phyloP scores from a whole-genome alignment of 2,888 invertebrate genomes.

The Pristionchus arcanus region DNA sequence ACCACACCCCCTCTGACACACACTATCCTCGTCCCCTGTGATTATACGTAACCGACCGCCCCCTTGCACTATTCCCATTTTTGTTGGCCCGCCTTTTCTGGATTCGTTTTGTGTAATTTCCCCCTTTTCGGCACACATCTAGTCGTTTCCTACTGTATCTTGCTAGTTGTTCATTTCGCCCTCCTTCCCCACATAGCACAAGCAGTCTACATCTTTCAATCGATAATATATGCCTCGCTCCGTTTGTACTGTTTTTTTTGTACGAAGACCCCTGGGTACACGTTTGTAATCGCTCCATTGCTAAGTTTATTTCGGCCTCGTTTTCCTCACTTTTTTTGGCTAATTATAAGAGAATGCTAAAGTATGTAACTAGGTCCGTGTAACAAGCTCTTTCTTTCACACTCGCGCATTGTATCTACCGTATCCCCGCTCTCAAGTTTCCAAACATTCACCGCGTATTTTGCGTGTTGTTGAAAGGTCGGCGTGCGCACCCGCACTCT shows the following conservation, averaged over 20 bases:
- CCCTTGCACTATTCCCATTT: not conserved
- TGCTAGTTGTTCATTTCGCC: constrained; percentile 24
- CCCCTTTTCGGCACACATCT: not conserved
- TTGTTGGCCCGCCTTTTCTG: not conserved
- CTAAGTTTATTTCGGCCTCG: not conserved
- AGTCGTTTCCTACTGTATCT: constrained; percentile 33
- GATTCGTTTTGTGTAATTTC: not conserved
- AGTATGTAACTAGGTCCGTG: not conserved
- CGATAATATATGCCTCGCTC: constrained; percentile 1
- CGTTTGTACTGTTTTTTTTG: not conserved
- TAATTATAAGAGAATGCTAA: constrained; percentile 13
- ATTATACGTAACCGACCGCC: constrained; percentile 46
- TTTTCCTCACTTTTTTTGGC: not conserved
- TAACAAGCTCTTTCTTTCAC: constrained; percentile 30
- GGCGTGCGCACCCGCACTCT: constrained; percentile 14
- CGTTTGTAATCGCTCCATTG: constrained; percentile 11
- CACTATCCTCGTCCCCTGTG: constrained; percentile 49
- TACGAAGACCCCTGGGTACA: constrained; percentile 9
- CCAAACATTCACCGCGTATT: not conserved
- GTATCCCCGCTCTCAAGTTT: constrained; percentile 34
- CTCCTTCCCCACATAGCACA: not conserved
- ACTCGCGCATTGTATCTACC: not conserved
- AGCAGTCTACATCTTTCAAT: not conserved
- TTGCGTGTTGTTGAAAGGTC: not conserved
- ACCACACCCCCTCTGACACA: not conserved